Evolutionary conservation across 1,140 invertebrate species (phyloP).

Genomic region (Camponotus floridanus): DNA sequence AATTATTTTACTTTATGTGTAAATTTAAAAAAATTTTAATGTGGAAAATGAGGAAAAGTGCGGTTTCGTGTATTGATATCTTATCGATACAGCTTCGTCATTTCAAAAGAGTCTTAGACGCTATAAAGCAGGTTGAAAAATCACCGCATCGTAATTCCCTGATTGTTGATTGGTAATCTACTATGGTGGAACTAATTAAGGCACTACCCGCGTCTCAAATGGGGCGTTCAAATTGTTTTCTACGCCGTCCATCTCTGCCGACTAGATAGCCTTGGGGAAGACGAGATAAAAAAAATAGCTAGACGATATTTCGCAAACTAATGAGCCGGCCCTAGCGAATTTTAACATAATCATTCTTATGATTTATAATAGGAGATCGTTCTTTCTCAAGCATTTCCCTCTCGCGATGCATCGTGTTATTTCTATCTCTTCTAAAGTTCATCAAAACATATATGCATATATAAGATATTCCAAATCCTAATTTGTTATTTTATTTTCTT

Average conservation of each 20-base stretch:
- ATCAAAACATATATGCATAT: background rate
- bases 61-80: constrained; percentile 9
- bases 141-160: constrained; percentile 60
- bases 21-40: too few relatives aligned
- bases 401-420: constrained; percentile 4
- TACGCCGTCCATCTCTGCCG: constrained; percentile 48
- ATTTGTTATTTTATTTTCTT: too few relatives aligned
- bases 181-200: constrained; percentile 70
- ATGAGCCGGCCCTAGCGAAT: constrained; percentile 62
- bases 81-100: background rate
- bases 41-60: constrained; percentile 10
- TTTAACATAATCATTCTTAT: constrained; percentile 73
- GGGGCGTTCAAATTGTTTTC: constrained; percentile 71
- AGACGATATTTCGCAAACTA: constrained; percentile 68
- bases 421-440: background rate
- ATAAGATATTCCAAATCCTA: background rate
- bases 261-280: constrained; percentile 71
- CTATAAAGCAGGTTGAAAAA: constrained; percentile 37
- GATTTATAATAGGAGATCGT: constrained; percentile 67
- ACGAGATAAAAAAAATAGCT: constrained; percentile 48
- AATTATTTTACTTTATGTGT: background rate
- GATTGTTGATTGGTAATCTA: constrained; percentile 71
- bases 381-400: constrained; percentile 26
- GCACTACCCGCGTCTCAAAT: constrained; percentile 50
- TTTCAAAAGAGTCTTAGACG: background rate